Evolutionary conservation across 2,888 invertebrate genomes (phyloP).

Genomic region (Dromius quadrimaculatus): DNA sequence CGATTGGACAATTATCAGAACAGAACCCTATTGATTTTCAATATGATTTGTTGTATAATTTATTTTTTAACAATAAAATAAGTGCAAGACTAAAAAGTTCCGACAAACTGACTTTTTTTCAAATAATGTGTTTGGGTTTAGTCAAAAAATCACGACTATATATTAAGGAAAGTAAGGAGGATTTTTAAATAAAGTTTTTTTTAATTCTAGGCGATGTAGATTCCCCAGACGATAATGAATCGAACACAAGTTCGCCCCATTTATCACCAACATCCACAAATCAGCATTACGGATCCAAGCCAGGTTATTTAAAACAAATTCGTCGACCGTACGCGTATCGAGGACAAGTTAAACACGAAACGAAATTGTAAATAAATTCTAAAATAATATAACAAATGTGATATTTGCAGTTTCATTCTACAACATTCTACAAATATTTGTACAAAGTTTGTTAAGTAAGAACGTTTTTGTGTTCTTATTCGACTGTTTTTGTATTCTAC

Average conservation of each 20-base stretch:
- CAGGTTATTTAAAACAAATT: constrained; percentile 38
- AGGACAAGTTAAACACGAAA: constrained; percentile 49
- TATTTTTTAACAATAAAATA: too few relatives aligned
- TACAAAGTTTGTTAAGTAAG: constrained; percentile 24
- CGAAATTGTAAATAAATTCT: constrained; percentile 35
- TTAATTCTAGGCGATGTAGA: constrained; percentile 79
- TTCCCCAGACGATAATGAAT: constrained; percentile 75
- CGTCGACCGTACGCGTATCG: constrained; percentile 43
- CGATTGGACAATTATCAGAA: too few relatives aligned
- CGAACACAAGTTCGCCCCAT: constrained; percentile 47
- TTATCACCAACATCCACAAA: constrained; percentile 36
- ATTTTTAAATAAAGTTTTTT: constrained; percentile 29
- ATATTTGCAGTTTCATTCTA: constrained; percentile 11
- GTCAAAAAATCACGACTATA: too few relatives aligned
- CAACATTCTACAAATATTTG: constrained; percentile 14
- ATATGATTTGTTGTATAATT: too few relatives aligned
- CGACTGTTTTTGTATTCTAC: constrained; percentile 4
- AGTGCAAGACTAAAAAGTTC: too few relatives aligned
- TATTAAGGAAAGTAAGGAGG: background rate
- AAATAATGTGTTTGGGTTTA: too few relatives aligned
- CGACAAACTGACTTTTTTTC: too few relatives aligned
- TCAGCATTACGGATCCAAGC: constrained; percentile 30
- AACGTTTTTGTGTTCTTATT: constrained; percentile 15
- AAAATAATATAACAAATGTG: constrained; percentile 19
- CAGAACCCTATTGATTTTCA: too few relatives aligned